These are phyloP conservation scores for Aphaenogaster rudis DNA, from an alignment of 1,140 invertebrate species.

Conservation along the genomic window DNA sequence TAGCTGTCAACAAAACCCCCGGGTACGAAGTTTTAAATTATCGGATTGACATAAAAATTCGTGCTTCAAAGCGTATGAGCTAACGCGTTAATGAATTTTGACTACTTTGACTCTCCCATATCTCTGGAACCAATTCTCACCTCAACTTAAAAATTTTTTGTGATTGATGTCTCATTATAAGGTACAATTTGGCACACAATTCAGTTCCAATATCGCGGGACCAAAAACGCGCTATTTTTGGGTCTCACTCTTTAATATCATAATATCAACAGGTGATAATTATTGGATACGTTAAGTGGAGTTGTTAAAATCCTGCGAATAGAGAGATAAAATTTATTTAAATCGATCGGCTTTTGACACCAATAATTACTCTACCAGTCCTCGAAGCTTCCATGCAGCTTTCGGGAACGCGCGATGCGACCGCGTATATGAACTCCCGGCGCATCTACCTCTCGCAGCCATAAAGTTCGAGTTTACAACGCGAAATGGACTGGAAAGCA, in stretches of 20 bases:
- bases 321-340: constrained; percentile 55
- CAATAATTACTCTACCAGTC: constrained; percentile 40
- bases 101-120: no score
- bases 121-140: no score
- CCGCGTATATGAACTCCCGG: constrained; percentile 77
- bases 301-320: constrained; percentile 47
- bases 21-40: no score
- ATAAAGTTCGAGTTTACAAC: constrained; percentile 86
- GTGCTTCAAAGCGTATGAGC: no score
- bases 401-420: constrained; percentile 56
- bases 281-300: constrained; percentile 19
- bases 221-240: no score
- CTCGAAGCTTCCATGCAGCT: constrained; percentile 45
- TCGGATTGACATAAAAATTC: no score
- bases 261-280: constrained; percentile 60
- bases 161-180: no score
- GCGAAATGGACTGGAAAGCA: constrained; percentile 86
- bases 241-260: neutral
- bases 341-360: constrained; percentile 53
- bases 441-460: constrained; percentile 80
- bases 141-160: no score
- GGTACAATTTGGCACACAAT: no score
- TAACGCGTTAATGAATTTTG: no score
- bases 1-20: no score
- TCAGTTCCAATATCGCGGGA: no score